These are phyloP conservation scores for Mirza zaza DNA, from an alignment of 2,113 vertebrate species.

Conservation along the genomic window DNA sequence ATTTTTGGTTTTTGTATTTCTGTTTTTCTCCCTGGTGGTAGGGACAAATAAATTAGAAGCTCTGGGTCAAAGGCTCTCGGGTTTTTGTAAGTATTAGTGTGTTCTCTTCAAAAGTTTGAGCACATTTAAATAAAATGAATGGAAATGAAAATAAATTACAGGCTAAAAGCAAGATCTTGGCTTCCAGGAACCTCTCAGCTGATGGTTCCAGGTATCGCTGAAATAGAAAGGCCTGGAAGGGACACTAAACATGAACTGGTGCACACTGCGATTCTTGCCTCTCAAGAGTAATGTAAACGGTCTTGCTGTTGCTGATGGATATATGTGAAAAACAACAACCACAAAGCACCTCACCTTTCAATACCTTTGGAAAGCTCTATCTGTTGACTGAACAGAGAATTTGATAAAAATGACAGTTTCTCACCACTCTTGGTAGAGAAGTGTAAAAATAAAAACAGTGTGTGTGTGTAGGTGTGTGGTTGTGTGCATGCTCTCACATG, in stretches of 20 bases:
- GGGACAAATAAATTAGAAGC: slow-evolving; percentile 7
- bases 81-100: slow-evolving; percentile 33
- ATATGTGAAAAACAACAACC: background rate
- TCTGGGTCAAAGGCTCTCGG: background rate
- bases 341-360: background rate
- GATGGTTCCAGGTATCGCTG: background rate
- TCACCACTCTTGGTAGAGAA: background rate
- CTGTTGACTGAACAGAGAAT: background rate
- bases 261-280: background rate
- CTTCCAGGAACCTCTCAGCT: background rate
- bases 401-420: background rate
- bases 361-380: background rate
- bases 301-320: background rate
- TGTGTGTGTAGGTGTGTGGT: background rate
- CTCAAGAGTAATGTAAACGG: background rate
- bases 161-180: slow-evolving; percentile 5
- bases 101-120: slow-evolving; percentile 22
- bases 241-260: background rate
- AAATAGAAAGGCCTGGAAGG: background rate
- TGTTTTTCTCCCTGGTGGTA: background rate
- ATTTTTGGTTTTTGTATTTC: background rate
- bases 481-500: accelerated
- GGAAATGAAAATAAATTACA: slow-evolving; percentile 45
- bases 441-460: background rate
- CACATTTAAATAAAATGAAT: slow-evolving; percentile 50